A percentile compares a stretch with the other conserved stretches of the same genome.
phyloP scores from a whole-genome alignment of 1,140 invertebrate species.

The Phocides pigmalion region DNA sequence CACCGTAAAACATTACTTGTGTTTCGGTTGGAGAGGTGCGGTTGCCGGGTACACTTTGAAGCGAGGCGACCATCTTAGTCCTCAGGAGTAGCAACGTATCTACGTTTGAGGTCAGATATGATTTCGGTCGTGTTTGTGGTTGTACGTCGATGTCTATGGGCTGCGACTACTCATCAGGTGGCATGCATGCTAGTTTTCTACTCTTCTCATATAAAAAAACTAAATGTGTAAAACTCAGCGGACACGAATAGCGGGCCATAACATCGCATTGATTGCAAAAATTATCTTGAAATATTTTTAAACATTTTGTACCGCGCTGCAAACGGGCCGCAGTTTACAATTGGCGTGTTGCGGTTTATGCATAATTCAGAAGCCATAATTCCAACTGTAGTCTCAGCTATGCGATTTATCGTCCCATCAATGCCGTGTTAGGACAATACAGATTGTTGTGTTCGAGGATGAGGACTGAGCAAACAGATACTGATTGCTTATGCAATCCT shows the following conservation, averaged over 20 bases:
- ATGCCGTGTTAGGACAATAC: slow-evolving; percentile 42
- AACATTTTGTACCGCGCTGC: too few species aligned
- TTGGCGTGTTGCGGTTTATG: slow-evolving; percentile 57
- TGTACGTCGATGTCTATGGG: too few species aligned
- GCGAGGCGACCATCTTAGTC: too few species aligned
- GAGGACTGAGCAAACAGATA: slow-evolving; percentile 9
- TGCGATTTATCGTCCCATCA: slow-evolving; percentile 60
- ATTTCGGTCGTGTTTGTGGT: too few species aligned
- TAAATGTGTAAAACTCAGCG: neutral
- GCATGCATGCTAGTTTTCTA: too few species aligned
- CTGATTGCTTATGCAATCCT: slow-evolving; percentile 3
- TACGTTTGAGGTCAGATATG: too few species aligned
- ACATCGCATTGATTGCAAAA: neutral
- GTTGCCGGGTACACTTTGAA: too few species aligned
- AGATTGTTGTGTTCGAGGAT: slow-evolving; percentile 4
- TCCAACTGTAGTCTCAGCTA: slow-evolving; percentile 59
- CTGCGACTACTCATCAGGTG: too few species aligned
- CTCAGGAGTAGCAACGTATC: too few species aligned
- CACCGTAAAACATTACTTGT: too few species aligned
- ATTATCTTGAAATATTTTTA: neutral
- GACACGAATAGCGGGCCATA: neutral
- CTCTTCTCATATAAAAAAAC: too few species aligned
- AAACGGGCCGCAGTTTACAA: neutral
- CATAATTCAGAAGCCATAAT: slow-evolving; percentile 76
- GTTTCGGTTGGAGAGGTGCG: too few species aligned